Base-by-base conservation (phyloP, 1,140 invertebrate species). In the Telenomus remus region DNA sequence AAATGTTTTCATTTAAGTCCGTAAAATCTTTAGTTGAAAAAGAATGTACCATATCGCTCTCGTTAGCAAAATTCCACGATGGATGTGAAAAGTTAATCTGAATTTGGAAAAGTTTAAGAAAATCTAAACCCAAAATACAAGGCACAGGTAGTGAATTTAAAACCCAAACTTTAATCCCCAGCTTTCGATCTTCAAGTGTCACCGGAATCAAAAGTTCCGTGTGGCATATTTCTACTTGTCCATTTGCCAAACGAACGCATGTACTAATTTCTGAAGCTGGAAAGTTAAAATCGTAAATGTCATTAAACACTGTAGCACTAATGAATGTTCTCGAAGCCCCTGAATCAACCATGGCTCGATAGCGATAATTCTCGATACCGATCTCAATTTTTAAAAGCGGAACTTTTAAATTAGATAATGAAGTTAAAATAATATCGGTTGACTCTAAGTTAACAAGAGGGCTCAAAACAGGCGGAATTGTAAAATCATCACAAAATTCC, bases 271-370 rank as follows among this genome's bases (percentile, higher is more conserved):
- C 1, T 44, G 43, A 12, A n/a, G n/a, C 12, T 4, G 12, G 6
- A 12, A 13, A 13, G 3, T 27, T 27, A 1, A 27, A 27, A 27
- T 27, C 19, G 6, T 8, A 8, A 44, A 7, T 7, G 13, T n/a
- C 3, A 3, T 12, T 39, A 13, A n/a, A n/a, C n/a, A n/a, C n/a
- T n/a, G n/a, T n/a, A n/a, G n/a, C n/a, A n/a, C 19, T 4, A 15
- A 60, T 14, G 49, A 60, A 60, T 0, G 57, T 42, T 42, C 57
- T 39, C 10, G 57, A 42, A 5, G 57, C 57, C 5, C 47, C 47
- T 0, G 57, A 60, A 50, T 60, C 57, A 8, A 60, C 1, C 57
- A 60, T 39, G 4, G 15, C 55, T 6, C 10, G 9, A 11, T 11
- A 11, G 2, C n/a, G 37, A n/a, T 9, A 9, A n/a, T n/a, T 9